Conservation (phyloP, 2,797 vertebrate species). For the Sylvia borin region DNA sequence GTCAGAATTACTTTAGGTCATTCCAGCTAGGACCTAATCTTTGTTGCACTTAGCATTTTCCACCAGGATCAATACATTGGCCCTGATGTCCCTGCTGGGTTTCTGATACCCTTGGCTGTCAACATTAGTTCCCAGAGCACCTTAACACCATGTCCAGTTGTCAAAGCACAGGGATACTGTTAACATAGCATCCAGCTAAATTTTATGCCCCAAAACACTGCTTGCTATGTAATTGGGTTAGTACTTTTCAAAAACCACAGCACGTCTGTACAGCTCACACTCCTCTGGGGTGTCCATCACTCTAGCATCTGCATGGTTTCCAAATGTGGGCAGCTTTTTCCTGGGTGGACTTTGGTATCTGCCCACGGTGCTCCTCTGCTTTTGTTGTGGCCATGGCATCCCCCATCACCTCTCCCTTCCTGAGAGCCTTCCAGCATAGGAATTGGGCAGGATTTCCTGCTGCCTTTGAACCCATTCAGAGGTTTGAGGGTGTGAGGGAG, state of each 20-base stretch:
- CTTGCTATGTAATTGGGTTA: not conserved
- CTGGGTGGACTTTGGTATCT: not conserved
- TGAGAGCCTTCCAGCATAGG: not conserved
- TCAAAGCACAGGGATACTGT: not conserved
- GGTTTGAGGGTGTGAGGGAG: constrained; percentile 14
- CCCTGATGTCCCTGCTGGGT: not conserved
- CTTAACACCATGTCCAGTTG: not conserved
- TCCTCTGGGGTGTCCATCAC: not conserved
- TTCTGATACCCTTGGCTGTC: not conserved
- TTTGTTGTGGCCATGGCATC: not conserved
- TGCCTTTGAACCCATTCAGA: constrained; percentile 41
- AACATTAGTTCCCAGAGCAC: not conserved
- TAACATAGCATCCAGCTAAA: not conserved
- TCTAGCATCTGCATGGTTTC: not conserved
- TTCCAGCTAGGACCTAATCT: not conserved
- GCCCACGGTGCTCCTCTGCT: not conserved
- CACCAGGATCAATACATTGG: not conserved
- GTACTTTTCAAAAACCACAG: not conserved
- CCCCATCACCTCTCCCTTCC: not conserved
- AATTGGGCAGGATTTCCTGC: constrained; percentile 55
- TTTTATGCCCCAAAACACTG: not conserved
- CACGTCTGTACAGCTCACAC: not conserved
- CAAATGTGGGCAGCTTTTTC: not conserved
- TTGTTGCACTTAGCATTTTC: not conserved
- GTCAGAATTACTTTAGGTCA: not conserved